phyloP scores from a whole-genome alignment of 2,113 vertebrate genomes.

The Percina caprodes region DNA sequence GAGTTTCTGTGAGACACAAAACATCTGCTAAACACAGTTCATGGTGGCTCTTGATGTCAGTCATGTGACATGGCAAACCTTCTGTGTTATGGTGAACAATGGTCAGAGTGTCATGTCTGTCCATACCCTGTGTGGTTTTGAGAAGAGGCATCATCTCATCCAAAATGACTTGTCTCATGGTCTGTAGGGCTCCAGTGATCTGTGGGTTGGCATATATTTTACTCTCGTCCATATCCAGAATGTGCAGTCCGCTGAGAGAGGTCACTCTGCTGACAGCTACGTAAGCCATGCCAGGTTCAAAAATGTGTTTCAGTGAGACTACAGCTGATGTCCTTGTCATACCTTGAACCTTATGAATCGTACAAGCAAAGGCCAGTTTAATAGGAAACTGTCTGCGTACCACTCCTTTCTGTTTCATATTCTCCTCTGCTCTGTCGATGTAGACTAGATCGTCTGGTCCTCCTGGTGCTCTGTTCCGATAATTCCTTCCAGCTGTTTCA shows the following conservation, averaged over 20 bases:
- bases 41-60: constrained; percentile 47
- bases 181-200: constrained; percentile 28
- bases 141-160: constrained; percentile 23
- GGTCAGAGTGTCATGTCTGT: constrained; percentile 12
- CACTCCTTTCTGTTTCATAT: constrained; percentile 30
- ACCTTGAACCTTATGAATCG: background rate
- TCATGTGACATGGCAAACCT: constrained; percentile 35
- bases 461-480: background rate
- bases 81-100: constrained; percentile 58
- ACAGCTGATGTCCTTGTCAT: background rate
- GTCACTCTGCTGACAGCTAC: background rate
- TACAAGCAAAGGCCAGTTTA: background rate
- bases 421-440: constrained; percentile 31
- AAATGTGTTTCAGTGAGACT: background rate
- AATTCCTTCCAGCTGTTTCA: constrained; percentile 12
- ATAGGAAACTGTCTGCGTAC: background rate
- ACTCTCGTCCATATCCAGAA: constrained; percentile 52
- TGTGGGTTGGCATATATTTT: no score
- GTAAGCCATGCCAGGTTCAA: background rate
- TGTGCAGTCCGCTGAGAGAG: constrained; percentile 16
- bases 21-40: constrained; percentile 55
- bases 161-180: constrained; percentile 36
- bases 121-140: background rate
- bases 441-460: constrained; percentile 26
- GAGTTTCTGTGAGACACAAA: constrained; percentile 58